Base-by-base conservation (phyloP, 2,888 invertebrate genomes). In the Liposcelis brunnea region DNA sequence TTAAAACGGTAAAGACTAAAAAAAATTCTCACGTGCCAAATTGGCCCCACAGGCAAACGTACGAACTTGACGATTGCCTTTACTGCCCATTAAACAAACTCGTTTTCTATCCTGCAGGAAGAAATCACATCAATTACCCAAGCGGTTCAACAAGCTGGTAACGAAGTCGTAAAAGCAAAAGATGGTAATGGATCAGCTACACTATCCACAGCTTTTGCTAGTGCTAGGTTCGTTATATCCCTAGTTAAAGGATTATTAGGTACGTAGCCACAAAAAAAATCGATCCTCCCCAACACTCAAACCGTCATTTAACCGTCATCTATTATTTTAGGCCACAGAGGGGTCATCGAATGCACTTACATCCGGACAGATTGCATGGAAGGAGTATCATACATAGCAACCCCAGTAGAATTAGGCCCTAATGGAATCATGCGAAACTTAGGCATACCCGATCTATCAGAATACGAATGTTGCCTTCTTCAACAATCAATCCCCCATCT, bases 181-280 rank as follows among this genome's bases (percentile, higher is more conserved):
- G 71, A 68, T 47, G 77, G 77, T 38, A 68, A 61, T 59, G 77
- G 61, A 51, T 72, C 72, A 12, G 73, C 74, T 4, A 64, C 68
- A n/a, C 61, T 80, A 38, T 76, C 77, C 0, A 69, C 74, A 62
- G 79, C 80, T 0, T 75, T 66, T 53, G 74, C 79, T 44, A 73
- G 70, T 11, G 66, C 72, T 4, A 55, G 70, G 40, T 79, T 80
- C 55, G 68, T 70, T 11, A 62, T 67, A 50, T 67, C 69, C 2
- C 53, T 77, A 35, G 58, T 78, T 1, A 63, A 75, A 61, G 67
- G 68, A 62, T 2, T 65, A n/a, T 68, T n/a, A n/a, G n/a, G n/a
- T n/a, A n/a, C n/a, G n/a, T n/a, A n/a, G n/a, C n/a, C n/a, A n/a
- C n/a, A n/a, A n/a, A n/a, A n/a, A n/a, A n/a, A n/a, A n/a, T n/a